A percentile compares a stretch with the other conserved stretches of the same genome.
Conservation (phyloP, 2,113 vertebrate genomes). For the Isurus oxyrinchus region DNA sequence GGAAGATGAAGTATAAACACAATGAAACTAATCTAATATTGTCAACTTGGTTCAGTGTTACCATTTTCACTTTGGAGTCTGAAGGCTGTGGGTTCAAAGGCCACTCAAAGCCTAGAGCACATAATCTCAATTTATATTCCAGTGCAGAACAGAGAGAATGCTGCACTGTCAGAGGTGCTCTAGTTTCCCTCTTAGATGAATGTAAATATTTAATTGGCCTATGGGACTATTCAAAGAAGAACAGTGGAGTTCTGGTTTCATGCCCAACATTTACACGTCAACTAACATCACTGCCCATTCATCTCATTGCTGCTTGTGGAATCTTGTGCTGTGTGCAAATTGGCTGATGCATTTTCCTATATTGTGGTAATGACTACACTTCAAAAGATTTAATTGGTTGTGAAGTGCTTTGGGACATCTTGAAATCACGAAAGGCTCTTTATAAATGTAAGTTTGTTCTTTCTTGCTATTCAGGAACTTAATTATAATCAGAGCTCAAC, state of each 20-base stretch:
- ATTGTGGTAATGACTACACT: background rate
- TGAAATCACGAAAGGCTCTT: background rate
- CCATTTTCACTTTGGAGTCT: background rate
- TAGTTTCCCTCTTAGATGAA: background rate
- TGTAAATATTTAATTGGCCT: background rate
- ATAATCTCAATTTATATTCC: background rate
- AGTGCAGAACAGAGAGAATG: background rate
- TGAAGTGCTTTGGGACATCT: background rate
- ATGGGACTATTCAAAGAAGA: background rate
- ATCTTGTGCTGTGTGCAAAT: background rate
- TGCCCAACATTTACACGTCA: background rate
- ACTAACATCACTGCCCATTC: background rate
- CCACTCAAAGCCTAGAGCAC: background rate
- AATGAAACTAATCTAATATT: background rate
- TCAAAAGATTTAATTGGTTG: background rate
- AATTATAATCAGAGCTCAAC: background rate
- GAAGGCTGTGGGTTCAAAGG: background rate
- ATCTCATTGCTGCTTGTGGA: background rate
- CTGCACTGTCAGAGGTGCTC: background rate
- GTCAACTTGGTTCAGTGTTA: background rate
- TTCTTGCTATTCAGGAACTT: background rate
- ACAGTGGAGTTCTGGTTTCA: background rate
- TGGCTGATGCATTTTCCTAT: background rate
- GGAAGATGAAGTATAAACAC: background rate
- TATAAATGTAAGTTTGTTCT: background rate